Evolutionary conservation across 92 coral and sea anemone genomes (phyloP).

Genomic region (Epizoanthus scotinus): DNA sequence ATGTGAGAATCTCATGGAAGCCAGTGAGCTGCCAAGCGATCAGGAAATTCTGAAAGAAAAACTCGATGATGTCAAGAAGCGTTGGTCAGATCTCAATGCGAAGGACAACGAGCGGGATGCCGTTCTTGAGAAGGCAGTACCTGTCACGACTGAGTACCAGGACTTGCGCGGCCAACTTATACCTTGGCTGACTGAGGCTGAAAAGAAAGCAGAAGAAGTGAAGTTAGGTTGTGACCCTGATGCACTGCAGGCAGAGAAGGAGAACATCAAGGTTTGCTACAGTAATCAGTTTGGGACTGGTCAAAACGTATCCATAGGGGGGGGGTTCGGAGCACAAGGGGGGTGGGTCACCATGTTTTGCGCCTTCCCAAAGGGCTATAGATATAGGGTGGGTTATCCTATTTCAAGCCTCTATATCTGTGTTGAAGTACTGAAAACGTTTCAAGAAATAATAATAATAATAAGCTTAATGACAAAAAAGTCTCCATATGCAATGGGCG

Average conservation of each 20-base stretch:
- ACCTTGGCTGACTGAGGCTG: constrained; percentile 83
- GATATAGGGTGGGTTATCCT: no score
- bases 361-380: no score
- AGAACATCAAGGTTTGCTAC: constrained; percentile 67
- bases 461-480: no score
- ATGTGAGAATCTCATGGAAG: constrained; percentile 67
- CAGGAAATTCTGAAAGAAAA: constrained; percentile 80
- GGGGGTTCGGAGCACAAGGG: no score
- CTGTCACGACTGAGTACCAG: constrained; percentile 70
- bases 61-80: constrained; percentile 65
- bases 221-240: constrained; percentile 73
- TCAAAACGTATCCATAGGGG: no score
- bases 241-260: constrained; percentile 67
- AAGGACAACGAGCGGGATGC: constrained; percentile 67
- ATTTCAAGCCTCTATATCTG: no score
- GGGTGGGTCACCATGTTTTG: no score
- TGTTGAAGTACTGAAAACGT: no score
- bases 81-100: constrained; percentile 85
- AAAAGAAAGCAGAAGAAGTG: constrained; percentile 67
- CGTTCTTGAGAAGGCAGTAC: constrained; percentile 79
- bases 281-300: no score
- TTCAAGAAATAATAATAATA: no score
- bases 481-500: no score
- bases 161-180: constrained; percentile 67
- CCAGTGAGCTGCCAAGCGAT: constrained; percentile 71